Base-by-base conservation (phyloP, 2,113 vertebrate species). In the Rhagologus leucostigma region DNA sequence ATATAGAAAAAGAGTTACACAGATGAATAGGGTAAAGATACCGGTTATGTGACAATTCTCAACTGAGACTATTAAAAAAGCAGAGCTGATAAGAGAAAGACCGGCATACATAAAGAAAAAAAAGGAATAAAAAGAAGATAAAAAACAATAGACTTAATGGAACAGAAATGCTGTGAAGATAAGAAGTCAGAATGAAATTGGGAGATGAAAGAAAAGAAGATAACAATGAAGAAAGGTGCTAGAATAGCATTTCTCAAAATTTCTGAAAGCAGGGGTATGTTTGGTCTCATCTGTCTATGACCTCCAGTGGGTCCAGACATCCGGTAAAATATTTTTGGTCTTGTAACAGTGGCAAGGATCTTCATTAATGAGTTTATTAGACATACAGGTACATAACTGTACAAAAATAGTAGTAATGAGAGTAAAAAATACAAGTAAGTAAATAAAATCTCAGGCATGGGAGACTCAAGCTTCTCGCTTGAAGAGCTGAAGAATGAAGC, bases 151-250 rank as follows among this genome's bases (percentile, higher is more conserved):
- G 55, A 67, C 57, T 89, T 89, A 89, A 84, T 65, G 27, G 67
- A 89, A 83, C n/a, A 94, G 56, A 88, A 91, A 92, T 75, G 15
- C 49, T 60, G 18, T 33, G 8, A 85, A 90, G 87, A 92, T 94
- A 96, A 96, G 83, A 79, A 80, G 55, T 52, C 46, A 76, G 35
- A 89, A 84, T 32, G 13, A 86, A 94, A 92, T n/a, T 92, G 82
- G 7, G 32, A 89, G 85, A 83, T 81, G 60, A 92, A 94, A 89
- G 60, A 18, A 87, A 89, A 70, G 30, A 90, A 32, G 82, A 88
- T 93, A 95, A 89, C 24, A 56, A 47, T 63, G 85, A 88, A 91
- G 30, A 44, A 91, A 94, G 71, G 22, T 69, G 13, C 11, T 77
- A 59, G 37, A 80, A 84, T 8, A 73, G 9, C 11, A 32, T 74